Base-by-base conservation (phyloP, 2,113 vertebrate genomes). In the Falco punctatus region DNA sequence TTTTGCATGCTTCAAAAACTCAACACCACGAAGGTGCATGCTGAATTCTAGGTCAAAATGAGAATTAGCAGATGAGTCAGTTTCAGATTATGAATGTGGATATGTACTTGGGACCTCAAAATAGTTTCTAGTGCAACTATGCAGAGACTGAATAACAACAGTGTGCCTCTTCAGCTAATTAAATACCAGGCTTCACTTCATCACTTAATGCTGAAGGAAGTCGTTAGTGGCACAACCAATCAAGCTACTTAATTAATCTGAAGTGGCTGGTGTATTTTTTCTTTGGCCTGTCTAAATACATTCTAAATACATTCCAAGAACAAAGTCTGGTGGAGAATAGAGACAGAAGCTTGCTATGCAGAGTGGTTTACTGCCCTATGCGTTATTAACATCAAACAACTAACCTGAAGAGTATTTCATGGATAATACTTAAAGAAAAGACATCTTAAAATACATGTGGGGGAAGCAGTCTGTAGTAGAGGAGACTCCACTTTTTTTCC, bases 381-480 rank as follows among this genome's bases (percentile, higher is more conserved):
- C 0, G 0, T 42, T 81, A 51, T 27, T 82, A 61, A 55, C 24
- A 52, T 4, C 28, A 54, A 26, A 46, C 6, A 42, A 49, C 38
- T 54, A 9, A 58, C 8, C 57, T 51, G 44, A 30, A 27, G 49
- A 69, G 35, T 61, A 49, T 42, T 79, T 55, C 0, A 20, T 26
- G 44, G 38, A 26, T 78, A 48, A 24, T 46, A 19, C 13, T 57
- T 52, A 23, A 0, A 69, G 18, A 51, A 54, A 58, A 75, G 40
- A 46, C 11, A 32, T 74, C 22, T 70, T 38, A 17, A 16, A 86
- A 73, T 49, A 13, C 4, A 6, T 0, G 9, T 38, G 72, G 89
- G 81, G 46, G 49, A 69, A 80, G 58, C 35, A 21, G 32, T 20
- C 40, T 35, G 2, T 69, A 64, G 38, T 28, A 79, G 59, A 72